These are phyloP conservation scores for Melozone crissalis DNA, from an alignment of 2,113 vertebrate species.

Conservation along the genomic window DNA sequence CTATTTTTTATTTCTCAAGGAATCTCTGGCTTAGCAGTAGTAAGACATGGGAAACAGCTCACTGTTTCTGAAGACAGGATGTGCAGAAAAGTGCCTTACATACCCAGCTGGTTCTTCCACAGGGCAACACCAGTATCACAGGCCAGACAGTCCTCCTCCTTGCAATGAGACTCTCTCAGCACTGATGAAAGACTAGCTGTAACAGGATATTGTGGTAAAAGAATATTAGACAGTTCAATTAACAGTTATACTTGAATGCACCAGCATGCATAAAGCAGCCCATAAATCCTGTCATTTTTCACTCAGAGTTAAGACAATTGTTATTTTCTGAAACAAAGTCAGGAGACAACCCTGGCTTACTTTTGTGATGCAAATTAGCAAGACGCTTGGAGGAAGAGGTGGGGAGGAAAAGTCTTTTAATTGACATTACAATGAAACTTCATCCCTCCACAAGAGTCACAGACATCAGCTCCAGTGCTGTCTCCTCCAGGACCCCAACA, in stretches of 20 bases:
- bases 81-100: background rate
- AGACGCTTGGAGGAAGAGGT: background rate
- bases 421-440: background rate
- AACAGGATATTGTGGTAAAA: background rate
- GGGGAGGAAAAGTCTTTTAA: background rate
- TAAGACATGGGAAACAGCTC: background rate
- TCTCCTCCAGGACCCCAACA: background rate
- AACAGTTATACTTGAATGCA: background rate
- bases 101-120: background rate
- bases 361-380: conserved; percentile 28
- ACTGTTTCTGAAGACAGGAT: background rate
- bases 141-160: background rate
- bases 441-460: background rate
- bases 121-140: background rate
- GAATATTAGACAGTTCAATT: background rate
- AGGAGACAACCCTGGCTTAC: background rate
- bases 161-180: background rate
- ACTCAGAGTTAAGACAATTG: background rate
- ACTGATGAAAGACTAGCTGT: background rate
- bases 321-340: background rate
- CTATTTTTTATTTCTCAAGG: background rate
- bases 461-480: background rate
- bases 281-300: background rate
- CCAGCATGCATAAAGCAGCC: background rate
- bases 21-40: background rate